Conservation (phyloP, 1,140 invertebrate species). For the Acromyrmex echinatior region DNA sequence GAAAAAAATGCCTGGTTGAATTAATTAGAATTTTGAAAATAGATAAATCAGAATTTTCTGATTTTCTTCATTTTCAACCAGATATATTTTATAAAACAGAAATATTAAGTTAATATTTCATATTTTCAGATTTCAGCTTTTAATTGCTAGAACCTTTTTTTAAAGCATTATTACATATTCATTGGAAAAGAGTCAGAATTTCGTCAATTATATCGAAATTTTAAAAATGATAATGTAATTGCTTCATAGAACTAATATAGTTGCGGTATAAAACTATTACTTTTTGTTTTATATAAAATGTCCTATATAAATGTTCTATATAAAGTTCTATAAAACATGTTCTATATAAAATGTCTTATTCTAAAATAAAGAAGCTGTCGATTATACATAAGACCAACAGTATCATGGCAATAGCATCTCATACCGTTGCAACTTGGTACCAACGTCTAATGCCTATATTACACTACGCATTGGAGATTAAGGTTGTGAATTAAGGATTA, state of each 20-base stretch:
- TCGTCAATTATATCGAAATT: background rate
- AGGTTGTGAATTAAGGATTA: no score
- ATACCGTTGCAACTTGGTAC: background rate
- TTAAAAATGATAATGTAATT: background rate
- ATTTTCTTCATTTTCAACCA: no score
- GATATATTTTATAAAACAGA: background rate
- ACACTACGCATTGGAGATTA: no score
- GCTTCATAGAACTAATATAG: background rate
- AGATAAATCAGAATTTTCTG: no score
- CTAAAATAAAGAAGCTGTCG: background rate
- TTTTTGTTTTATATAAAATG: no score
- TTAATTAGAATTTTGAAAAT: no score
- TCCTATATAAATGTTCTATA: background rate
- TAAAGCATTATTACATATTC: background rate
- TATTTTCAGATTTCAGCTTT: background rate
- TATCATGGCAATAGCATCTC: background rate
- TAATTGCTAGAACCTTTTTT: background rate
- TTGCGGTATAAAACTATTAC: background rate
- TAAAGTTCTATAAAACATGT: no score
- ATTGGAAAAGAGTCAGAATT: background rate
- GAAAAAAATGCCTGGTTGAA: no score
- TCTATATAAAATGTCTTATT: background rate
- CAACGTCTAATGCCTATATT: background rate
- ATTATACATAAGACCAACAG: background rate
- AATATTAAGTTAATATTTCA: background rate